Percentiles rank a stretch among this genome's conserved stretches.
Evolutionary conservation across 1,140 invertebrate genomes (phyloP).

Genomic region (Acromyrmex echinatior): DNA sequence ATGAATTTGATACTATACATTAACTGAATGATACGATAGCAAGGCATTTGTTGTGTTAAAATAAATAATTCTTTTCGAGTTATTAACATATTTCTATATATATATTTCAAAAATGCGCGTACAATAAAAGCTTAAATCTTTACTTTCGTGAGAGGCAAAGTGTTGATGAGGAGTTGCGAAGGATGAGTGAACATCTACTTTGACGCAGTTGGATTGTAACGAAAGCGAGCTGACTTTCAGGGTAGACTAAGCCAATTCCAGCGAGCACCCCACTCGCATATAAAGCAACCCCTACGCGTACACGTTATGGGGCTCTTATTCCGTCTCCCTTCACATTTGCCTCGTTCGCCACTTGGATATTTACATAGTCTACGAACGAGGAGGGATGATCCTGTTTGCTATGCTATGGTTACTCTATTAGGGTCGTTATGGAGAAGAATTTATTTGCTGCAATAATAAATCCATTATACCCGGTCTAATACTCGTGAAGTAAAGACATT

Average conservation of each 20-base stretch:
- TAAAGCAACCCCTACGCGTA: slow-evolving; percentile 81
- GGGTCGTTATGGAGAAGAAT: slow-evolving; percentile 85
- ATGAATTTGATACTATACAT: background rate
- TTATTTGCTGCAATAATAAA: slow-evolving; percentile 87
- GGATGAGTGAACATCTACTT: slow-evolving; percentile 72
- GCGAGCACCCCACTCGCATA: slow-evolving; percentile 78
- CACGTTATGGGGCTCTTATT: slow-evolving; percentile 73
- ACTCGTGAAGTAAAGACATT: slow-evolving; percentile 70
- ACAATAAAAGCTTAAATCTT: slow-evolving; percentile 48
- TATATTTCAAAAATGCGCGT: slow-evolving; percentile 13
- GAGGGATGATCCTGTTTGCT: slow-evolving; percentile 87
- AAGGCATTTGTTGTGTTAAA: background rate
- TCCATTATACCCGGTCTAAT: slow-evolving; percentile 79
- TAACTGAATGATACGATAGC: background rate
- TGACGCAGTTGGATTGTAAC: slow-evolving; percentile 76
- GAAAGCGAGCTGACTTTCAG: slow-evolving; percentile 78
- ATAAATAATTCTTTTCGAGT: background rate
- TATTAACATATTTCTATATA: slow-evolving; percentile 10
- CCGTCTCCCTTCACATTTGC: slow-evolving; percentile 74
- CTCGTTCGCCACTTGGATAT: slow-evolving; percentile 78
- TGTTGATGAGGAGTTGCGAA: slow-evolving; percentile 66
- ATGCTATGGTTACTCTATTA: slow-evolving; percentile 85
- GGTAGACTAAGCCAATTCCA: slow-evolving; percentile 83
- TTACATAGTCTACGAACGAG: slow-evolving; percentile 85
- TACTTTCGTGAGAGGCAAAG: slow-evolving; percentile 43